Evolutionary conservation across 2,797 vertebrate species (phyloP).

Genomic region (Tragopan temminckii): DNA sequence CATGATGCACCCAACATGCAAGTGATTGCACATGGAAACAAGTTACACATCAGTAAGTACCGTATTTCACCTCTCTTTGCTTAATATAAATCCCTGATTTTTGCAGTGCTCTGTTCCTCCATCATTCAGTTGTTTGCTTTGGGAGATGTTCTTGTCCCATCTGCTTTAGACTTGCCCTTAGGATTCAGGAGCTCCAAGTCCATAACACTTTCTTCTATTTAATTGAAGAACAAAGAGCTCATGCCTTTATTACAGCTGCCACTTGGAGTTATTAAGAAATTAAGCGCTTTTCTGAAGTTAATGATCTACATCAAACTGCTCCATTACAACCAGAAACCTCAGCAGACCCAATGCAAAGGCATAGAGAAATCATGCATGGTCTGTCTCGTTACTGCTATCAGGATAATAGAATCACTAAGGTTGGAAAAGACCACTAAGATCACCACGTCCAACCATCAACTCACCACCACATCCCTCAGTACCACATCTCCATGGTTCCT

Average conservation of each 20-base stretch:
- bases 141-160: not conserved
- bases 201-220: not conserved
- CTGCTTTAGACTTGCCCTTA: not conserved
- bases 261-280: not conserved
- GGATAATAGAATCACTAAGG: not conserved
- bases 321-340: not conserved
- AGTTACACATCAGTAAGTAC: constrained; percentile 57
- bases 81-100: not conserved
- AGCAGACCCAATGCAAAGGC: not conserved
- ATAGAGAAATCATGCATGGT: not conserved
- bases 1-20: not conserved
- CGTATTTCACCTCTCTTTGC: not conserved
- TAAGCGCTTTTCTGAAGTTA: not conserved
- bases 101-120: not conserved
- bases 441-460: too few relatives aligned
- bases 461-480: too few relatives aligned
- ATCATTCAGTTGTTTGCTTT: not conserved
- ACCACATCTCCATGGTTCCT: too few relatives aligned
- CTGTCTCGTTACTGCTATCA: not conserved
- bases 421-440: too few relatives aligned
- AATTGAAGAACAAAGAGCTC: not conserved
- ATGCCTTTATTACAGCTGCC: not conserved
- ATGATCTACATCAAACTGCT: not conserved
- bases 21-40: constrained; percentile 58
- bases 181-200: not conserved